These are phyloP conservation scores for Sitta carolinensis DNA, from an alignment of 2,797 vertebrate species.

Conservation along the genomic window DNA sequence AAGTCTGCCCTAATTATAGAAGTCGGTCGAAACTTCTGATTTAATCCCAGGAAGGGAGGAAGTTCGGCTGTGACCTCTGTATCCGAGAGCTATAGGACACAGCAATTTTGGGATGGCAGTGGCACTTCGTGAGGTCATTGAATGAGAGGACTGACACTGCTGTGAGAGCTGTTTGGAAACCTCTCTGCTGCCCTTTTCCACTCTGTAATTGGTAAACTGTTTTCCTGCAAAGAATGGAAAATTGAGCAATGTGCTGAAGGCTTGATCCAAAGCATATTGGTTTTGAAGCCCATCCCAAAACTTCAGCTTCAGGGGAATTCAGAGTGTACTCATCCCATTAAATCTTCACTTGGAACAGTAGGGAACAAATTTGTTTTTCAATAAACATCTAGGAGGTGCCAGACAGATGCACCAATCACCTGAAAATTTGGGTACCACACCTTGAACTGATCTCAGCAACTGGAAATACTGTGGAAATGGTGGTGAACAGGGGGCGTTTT, in stretches of 20 bases:
- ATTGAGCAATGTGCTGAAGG: slow-evolving; percentile 52
- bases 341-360: background rate
- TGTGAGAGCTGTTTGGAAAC: slow-evolving; percentile 30
- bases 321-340: background rate
- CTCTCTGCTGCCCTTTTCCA: slow-evolving; percentile 18
- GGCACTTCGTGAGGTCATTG: background rate
- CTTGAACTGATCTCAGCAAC: background rate
- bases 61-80: background rate
- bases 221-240: slow-evolving; percentile 62
- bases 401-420: background rate
- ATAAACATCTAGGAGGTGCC: background rate
- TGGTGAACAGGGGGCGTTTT: background rate
- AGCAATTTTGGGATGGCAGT: background rate
- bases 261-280: slow-evolving; percentile 60
- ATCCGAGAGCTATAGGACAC: background rate
- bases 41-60: background rate
- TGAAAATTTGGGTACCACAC: background rate
- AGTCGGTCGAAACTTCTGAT: background rate
- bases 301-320: slow-evolving; percentile 13
- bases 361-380: background rate
- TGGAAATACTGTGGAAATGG: background rate
- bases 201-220: slow-evolving; percentile 37
- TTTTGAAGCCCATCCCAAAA: slow-evolving; percentile 19
- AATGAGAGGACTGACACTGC: background rate
- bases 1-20: background rate